Evolutionary conservation across 2,888 invertebrate species (phyloP).

Genomic region (Camponotus fellah): DNA sequence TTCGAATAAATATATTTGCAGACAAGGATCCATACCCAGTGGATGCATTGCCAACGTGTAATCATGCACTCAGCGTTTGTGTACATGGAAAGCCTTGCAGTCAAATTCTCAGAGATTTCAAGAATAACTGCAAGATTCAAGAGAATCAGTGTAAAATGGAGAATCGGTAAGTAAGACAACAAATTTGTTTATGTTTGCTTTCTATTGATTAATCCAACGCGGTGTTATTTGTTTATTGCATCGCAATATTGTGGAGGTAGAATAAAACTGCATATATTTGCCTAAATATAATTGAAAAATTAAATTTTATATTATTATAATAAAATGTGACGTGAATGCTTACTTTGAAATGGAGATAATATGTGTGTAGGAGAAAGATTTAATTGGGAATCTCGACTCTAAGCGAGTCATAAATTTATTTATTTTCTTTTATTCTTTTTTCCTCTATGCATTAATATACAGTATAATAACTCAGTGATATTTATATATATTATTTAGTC

Average conservation of each 20-base stretch:
- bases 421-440: conserved; percentile 24
- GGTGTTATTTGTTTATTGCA: neutral
- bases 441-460: neutral
- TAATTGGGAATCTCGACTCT: conserved; percentile 33
- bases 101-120: conserved; percentile 94
- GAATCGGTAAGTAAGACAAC: conserved; percentile 90
- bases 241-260: neutral
- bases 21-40: conserved; percentile 96
- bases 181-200: conserved; percentile 21
- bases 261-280: neutral
- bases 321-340: conserved; percentile 17
- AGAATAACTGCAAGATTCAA: conserved; percentile 94
- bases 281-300: neutral
- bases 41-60: conserved; percentile 96
- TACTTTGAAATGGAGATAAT: conserved; percentile 11
- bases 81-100: conserved; percentile 93
- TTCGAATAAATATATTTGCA: conserved; percentile 85
- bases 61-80: conserved; percentile 95
- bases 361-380: neutral
- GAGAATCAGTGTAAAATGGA: conserved; percentile 96
- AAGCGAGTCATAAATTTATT: conserved; percentile 3
- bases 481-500: conserved; percentile 24
- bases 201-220: conserved; percentile 19
- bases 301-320: conserved; percentile 8
- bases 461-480: conserved; percentile 16